Percentiles rank a stretch among this genome's conserved stretches.
Evolutionary conservation across 2,797 vertebrate species (phyloP).

Genomic region (Psittacula derbiana): DNA sequence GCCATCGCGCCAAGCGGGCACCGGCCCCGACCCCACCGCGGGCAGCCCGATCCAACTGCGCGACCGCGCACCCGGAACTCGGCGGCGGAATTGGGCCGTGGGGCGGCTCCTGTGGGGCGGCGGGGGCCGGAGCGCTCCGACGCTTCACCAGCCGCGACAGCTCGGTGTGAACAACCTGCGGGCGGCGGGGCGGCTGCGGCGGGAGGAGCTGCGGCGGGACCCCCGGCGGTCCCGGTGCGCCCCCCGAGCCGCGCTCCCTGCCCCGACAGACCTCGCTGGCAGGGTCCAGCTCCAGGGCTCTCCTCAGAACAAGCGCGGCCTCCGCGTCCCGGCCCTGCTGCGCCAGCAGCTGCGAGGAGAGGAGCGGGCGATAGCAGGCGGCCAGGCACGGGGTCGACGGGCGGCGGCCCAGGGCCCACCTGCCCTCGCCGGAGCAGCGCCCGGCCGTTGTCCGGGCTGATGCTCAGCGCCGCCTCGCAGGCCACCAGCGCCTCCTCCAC

Average conservation of each 20-base stretch:
- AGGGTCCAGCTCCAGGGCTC: slow-evolving; percentile 86
- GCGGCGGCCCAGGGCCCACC: slow-evolving; percentile 55
- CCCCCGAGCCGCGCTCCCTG: neutral
- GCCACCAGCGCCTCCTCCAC: slow-evolving; percentile 78
- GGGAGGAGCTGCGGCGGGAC: neutral
- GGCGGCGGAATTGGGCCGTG: neutral
- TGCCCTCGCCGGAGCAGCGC: slow-evolving; percentile 84
- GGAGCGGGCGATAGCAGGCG: neutral
- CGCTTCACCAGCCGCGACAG: slow-evolving; percentile 82
- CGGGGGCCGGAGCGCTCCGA: neutral
- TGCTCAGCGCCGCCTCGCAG: slow-evolving; percentile 77
- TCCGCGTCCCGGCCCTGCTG: slow-evolving; percentile 82
- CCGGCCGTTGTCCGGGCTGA: slow-evolving; percentile 82
- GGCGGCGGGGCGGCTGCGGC: neutral
- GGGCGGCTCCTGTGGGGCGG: neutral
- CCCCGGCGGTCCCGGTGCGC: too few relatives aligned
- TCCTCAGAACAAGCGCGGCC: slow-evolving; percentile 81
- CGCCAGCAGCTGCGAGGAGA: slow-evolving; percentile 80
- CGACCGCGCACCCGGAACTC: neutral
- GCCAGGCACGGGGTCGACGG: too few relatives aligned
- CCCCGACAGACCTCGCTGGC: slow-evolving; percentile 77
- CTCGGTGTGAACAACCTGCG: slow-evolving; percentile 83
- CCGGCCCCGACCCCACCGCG: too few relatives aligned
- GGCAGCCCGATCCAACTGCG: neutral
- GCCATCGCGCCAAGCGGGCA: too few relatives aligned